Percentiles rank a stretch among this genome's conserved stretches.
Evolutionary conservation across 37 sponge, comb jelly and placozoan genomes (phyloP).

Genomic region (Geodia barretti): DNA sequence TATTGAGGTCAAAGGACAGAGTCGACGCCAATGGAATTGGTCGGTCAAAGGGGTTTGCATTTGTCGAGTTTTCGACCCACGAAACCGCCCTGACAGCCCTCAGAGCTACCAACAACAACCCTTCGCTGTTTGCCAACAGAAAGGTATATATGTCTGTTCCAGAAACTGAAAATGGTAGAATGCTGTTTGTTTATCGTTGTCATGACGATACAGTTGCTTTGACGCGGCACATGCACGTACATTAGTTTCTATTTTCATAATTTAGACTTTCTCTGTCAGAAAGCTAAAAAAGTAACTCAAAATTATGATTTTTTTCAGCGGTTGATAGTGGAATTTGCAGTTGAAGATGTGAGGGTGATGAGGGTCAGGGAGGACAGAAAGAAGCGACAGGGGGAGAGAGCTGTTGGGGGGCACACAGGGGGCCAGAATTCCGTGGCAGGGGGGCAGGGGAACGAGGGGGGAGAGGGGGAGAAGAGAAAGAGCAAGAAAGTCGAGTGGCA

Average conservation of each 20-base stretch:
- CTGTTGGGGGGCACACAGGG: not conserved
- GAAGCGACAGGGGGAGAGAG: constrained; percentile 29
- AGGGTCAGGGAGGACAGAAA: constrained; percentile 66
- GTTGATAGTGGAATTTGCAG: constrained; percentile 96
- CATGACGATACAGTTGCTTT: no score
- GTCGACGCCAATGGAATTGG: constrained; percentile 74
- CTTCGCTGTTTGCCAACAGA: constrained; percentile 50
- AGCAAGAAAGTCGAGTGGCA: constrained; percentile 37
- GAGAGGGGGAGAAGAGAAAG: constrained; percentile 6
- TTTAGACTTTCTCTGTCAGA: not conserved
- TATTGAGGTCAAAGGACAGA: constrained; percentile 74
- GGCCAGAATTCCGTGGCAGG: not conserved
- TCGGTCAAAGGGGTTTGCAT: constrained; percentile 83
- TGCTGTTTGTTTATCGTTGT: no score
- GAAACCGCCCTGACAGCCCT: constrained; percentile 85
- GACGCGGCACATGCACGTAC: no score
- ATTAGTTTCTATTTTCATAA: not conserved
- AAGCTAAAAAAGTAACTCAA: no score
- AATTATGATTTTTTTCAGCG: constrained; percentile 44
- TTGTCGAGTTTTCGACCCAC: constrained; percentile 88
- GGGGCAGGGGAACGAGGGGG: not conserved
- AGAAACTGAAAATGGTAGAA: no score
- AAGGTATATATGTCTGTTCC: constrained; percentile 24
- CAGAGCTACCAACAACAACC: constrained; percentile 85
- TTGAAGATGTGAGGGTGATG: constrained; percentile 78